Conservation (phyloP, 2,797 vertebrate genomes). For the Falco novaeseelandiae region DNA sequence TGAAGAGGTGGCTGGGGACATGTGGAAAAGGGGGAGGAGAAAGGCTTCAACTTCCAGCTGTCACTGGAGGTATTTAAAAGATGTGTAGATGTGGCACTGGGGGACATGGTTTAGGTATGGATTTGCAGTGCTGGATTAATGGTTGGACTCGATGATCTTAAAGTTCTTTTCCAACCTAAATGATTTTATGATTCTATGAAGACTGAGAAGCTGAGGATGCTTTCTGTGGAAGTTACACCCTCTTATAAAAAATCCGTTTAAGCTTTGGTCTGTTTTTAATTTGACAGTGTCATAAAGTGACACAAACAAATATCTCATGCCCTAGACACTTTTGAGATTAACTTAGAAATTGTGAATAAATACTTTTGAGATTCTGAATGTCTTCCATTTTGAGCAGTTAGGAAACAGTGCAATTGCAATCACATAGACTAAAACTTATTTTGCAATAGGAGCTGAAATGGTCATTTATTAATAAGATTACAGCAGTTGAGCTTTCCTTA, state of each 20-base stretch:
- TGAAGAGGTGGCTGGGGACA: background rate
- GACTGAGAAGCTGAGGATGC: background rate
- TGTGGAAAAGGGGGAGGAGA: background rate
- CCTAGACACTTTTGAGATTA: background rate
- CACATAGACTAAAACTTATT: no score
- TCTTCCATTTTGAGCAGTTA: background rate
- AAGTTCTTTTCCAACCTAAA: no score
- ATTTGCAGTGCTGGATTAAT: no score
- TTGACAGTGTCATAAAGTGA: background rate
- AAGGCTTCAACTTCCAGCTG: background rate
- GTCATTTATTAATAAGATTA: background rate
- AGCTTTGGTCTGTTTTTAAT: background rate
- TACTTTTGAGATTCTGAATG: fast-evolving
- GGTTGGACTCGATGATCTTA: no score
- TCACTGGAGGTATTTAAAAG: no score
- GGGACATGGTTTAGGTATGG: no score
- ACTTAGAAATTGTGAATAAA: background rate
- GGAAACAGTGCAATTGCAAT: background rate
- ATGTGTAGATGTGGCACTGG: no score
- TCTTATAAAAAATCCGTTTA: background rate
- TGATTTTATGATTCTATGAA: background rate
- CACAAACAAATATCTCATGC: background rate
- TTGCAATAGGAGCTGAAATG: background rate
- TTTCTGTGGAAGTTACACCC: background rate
- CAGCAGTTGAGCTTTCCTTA: background rate